Evolutionary conservation across 1,140 invertebrate genomes (phyloP).

Genomic region (Bombus vancouverensis): DNA sequence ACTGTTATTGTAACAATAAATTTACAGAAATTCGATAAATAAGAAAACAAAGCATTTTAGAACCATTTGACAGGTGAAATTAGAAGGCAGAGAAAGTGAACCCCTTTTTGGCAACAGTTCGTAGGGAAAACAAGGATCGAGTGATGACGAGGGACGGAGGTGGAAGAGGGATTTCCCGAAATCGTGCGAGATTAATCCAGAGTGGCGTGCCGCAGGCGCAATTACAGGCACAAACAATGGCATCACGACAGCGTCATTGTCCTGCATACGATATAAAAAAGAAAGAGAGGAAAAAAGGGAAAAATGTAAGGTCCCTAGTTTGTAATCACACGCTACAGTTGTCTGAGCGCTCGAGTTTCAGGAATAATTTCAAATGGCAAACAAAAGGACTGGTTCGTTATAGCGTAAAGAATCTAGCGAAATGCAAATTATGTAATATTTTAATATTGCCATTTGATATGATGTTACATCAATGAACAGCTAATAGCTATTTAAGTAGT

Average conservation of each 20-base stretch:
- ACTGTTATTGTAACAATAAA: background rate
- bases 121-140: constrained; percentile 21
- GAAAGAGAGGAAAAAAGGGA: background rate
- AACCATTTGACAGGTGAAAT: background rate
- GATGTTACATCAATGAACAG: background rate
- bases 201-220: constrained; percentile 65
- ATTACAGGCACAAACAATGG: constrained; percentile 68
- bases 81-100: background rate
- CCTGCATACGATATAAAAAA: constrained; percentile 52
- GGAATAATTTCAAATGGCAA: constrained; percentile 5
- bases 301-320: constrained; percentile 1
- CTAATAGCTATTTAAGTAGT: background rate
- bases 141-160: constrained; percentile 30
- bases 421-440: background rate
- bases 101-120: background rate
- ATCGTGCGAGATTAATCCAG: constrained; percentile 60
- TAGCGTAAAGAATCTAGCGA: background rate
- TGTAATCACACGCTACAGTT: constrained; percentile 39
- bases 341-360: background rate
- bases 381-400: background rate
- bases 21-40: background rate
- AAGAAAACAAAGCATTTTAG: background rate
- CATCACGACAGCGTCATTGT: constrained; percentile 62
- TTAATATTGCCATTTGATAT: background rate
- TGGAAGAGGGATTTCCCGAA: constrained; percentile 54